Conservation (phyloP, 2,888 invertebrate genomes). For the Drosophila atripex region DNA sequence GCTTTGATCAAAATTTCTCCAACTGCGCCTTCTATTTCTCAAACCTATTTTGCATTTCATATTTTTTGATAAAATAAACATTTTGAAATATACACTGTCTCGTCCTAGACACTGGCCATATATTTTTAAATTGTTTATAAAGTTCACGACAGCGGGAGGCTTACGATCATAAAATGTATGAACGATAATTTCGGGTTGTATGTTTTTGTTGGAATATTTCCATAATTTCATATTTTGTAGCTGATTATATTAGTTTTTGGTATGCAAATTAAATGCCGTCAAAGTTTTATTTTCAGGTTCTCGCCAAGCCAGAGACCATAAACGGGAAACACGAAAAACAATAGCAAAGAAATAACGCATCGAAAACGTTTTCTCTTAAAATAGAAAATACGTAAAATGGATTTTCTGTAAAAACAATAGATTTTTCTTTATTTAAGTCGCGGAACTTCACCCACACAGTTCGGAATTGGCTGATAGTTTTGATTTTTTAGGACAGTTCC, state of each 20-base stretch:
- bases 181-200: slow-evolving; percentile 41
- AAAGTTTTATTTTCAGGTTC: slow-evolving; percentile 46
- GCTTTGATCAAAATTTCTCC: slow-evolving; percentile 14
- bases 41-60: slow-evolving; percentile 13
- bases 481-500: background rate
- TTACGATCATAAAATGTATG: slow-evolving; percentile 49
- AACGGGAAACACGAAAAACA: slow-evolving; percentile 16
- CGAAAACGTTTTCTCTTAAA: slow-evolving; percentile 37
- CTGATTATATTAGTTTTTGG: slow-evolving; percentile 10
- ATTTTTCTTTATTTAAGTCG: background rate
- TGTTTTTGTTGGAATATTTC: slow-evolving; percentile 43
- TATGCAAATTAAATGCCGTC: slow-evolving; percentile 49
- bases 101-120: slow-evolving; percentile 6
- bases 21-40: slow-evolving; percentile 23
- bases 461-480: background rate
- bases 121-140: slow-evolving; percentile 29
- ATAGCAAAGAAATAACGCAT: slow-evolving; percentile 12
- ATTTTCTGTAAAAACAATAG: background rate
- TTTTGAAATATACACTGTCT: slow-evolving; percentile 13
- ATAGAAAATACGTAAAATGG: slow-evolving; percentile 1
- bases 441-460: slow-evolving; percentile 8
- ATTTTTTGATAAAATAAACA: slow-evolving; percentile 26
- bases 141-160: slow-evolving; percentile 6
- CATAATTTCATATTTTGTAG: slow-evolving; percentile 45
- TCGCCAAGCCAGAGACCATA: slow-evolving; percentile 29